Conservation (phyloP, 2,113 vertebrate genomes). For the Salvelinus sp. region DNA sequence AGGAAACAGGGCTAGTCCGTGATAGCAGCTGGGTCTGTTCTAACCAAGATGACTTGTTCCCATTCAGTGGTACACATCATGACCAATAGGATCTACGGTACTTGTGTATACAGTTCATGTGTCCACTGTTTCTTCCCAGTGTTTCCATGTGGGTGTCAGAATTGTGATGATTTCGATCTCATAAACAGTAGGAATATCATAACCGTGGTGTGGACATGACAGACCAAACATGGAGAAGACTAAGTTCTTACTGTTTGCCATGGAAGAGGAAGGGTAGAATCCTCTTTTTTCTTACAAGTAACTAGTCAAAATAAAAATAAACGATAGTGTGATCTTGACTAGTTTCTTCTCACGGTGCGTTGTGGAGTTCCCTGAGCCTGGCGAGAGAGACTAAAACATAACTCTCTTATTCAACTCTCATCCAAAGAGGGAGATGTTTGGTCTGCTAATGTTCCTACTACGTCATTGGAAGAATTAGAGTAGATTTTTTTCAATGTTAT, state of each 20-base stretch:
- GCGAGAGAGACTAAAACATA: not conserved
- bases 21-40: not conserved
- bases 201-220: not conserved
- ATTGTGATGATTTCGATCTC: not conserved
- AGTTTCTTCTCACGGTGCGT: no score
- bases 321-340: not conserved
- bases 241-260: not conserved
- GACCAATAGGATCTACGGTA: not conserved
- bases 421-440: not conserved
- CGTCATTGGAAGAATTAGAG: no score
- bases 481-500: no score
- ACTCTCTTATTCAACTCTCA: not conserved
- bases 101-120: not conserved
- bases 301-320: not conserved
- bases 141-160: not conserved
- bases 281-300: not conserved
- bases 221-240: not conserved
- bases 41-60: not conserved
- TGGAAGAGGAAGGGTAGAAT: not conserved
- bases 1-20: not conserved
- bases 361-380: no score
- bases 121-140: not conserved
- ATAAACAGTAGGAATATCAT: not conserved
- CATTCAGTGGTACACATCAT: not conserved
- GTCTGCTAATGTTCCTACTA: not conserved